These are phyloP conservation scores for Nerophis lumbriciformis DNA, from an alignment of 2,113 vertebrate genomes.

Conservation along the genomic window DNA sequence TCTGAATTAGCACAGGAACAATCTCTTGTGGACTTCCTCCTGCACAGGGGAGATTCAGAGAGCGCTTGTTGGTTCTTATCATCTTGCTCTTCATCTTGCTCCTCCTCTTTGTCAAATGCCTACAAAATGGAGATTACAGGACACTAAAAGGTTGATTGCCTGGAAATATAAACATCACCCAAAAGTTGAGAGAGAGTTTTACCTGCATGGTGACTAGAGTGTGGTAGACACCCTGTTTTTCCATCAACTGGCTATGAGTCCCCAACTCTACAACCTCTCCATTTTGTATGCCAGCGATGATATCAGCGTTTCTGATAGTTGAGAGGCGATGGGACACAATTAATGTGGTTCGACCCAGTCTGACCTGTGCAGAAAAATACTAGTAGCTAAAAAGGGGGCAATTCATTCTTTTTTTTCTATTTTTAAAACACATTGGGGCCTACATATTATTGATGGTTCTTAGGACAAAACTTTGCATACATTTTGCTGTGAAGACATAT, in stretches of 20 bases:
- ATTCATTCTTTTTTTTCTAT: too few relatives aligned
- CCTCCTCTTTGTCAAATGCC: conserved; percentile 54
- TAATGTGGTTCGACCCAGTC: conserved; percentile 86
- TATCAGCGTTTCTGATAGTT: conserved; percentile 87
- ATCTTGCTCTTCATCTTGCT: conserved; percentile 24
- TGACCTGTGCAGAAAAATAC: conserved; percentile 68
- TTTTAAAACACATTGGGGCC: too few relatives aligned
- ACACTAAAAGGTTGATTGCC: neutral
- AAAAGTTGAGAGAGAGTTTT: neutral
- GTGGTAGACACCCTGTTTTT: conserved; percentile 82
- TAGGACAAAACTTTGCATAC: too few relatives aligned
- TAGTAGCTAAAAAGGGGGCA: too few relatives aligned
- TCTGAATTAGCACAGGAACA: conserved; percentile 43
- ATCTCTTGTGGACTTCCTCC: conserved; percentile 49
- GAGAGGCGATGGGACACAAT: conserved; percentile 92
- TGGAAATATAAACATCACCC: neutral
- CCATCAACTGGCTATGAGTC: conserved; percentile 81
- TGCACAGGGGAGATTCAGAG: conserved; percentile 32
- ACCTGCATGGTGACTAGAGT: conserved; percentile 88
- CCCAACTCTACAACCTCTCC: conserved; percentile 82
- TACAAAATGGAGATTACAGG: conserved; percentile 11
- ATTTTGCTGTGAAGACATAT: too few relatives aligned
- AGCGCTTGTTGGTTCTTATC: conserved; percentile 43
- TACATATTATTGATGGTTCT: too few relatives aligned
- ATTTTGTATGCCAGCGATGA: conserved; percentile 82